Percentiles rank a stretch among this genome's conserved stretches.
Evolutionary conservation across 2,113 vertebrate genomes (phyloP).

Genomic region (Hemiscyllium ocellatum): DNA sequence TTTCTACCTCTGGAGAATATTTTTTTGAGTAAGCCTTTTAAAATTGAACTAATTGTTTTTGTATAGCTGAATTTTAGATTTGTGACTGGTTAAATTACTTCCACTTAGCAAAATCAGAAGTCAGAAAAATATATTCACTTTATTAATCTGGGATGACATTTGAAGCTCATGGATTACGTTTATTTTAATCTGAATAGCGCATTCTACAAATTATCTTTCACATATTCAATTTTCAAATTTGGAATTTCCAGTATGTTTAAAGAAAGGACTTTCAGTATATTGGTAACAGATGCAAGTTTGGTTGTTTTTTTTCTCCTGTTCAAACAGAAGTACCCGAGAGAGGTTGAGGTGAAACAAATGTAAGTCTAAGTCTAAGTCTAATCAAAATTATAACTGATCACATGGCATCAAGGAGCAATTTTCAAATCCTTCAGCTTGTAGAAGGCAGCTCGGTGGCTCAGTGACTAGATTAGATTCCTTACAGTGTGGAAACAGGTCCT

Average conservation of each 20-base stretch:
- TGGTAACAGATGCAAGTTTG: neutral
- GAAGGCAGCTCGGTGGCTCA: too few species aligned
- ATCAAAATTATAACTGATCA: neutral
- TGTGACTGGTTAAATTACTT: neutral
- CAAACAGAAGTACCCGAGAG: too few species aligned
- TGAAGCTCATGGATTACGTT: neutral
- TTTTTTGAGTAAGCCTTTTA: neutral
- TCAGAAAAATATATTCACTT: neutral
- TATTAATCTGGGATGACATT: neutral
- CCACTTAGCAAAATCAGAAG: neutral
- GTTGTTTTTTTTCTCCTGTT: neutral
- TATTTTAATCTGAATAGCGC: neutral
- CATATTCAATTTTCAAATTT: neutral
- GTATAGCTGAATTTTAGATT: neutral
- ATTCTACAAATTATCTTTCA: neutral
- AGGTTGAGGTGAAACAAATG: neutral
- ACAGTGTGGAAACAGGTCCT: too few species aligned
- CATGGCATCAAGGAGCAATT: too few species aligned
- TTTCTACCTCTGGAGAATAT: neutral
- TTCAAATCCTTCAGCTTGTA: neutral
- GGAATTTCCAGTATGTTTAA: neutral
- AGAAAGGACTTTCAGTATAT: neutral
- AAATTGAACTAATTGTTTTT: neutral
- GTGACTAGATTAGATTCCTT: too few species aligned
- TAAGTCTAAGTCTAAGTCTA: too few species aligned